Percentiles rank a stretch among this genome's conserved stretches.
Conservation (phyloP, 2,113 vertebrate genomes). For the human region DNA sequence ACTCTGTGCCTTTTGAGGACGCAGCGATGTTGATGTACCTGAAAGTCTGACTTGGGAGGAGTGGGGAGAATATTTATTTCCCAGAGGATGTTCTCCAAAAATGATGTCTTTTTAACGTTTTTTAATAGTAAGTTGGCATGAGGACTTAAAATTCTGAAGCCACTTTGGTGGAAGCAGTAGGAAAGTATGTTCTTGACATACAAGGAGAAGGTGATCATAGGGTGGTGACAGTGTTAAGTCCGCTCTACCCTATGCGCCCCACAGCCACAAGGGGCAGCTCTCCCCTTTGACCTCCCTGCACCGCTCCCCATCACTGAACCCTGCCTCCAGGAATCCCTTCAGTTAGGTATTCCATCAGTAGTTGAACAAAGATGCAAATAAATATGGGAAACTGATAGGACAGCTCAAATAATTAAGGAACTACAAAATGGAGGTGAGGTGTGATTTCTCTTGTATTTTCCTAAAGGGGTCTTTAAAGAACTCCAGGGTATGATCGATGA, state of each 20-base stretch:
- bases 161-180: background rate
- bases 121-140: background rate
- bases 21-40: background rate
- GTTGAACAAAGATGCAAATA: background rate
- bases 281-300: background rate
- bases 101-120: background rate
- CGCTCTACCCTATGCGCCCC: fast-evolving
- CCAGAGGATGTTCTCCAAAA: background rate
- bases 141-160: background rate
- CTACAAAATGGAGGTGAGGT: background rate
- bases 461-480: background rate
- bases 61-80: background rate
- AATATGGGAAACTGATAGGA: too few relatives aligned
- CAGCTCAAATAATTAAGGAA: background rate
- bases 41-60: background rate
- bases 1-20: background rate
- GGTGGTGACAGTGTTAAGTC: background rate
- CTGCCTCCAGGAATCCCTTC: background rate
- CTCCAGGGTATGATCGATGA: background rate
- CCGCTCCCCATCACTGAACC: background rate
- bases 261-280: background rate
- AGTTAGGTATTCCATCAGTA: background rate
- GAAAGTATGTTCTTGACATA: background rate
- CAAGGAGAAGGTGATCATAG: background rate
- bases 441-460: background rate